These are phyloP conservation scores for Pangasius mekongensis DNA, from an alignment of 2,797 vertebrate species.

Conservation along the genomic window DNA sequence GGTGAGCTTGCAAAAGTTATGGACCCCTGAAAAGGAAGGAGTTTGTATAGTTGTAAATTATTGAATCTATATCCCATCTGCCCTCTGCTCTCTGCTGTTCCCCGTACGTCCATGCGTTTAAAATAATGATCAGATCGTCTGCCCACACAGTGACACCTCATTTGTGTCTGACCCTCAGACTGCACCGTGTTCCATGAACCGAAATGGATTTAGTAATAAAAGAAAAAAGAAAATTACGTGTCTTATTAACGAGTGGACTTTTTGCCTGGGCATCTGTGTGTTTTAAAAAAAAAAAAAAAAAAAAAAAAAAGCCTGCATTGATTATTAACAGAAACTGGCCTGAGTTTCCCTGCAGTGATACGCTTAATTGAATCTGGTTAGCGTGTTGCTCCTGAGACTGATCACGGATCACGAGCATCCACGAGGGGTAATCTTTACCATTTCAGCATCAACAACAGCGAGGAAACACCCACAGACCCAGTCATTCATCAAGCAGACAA, in stretches of 20 bases:
- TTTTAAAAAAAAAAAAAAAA: not conserved
- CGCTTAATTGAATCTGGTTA: not conserved
- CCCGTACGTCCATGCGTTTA: not conserved
- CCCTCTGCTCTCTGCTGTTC: not conserved
- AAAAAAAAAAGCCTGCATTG: not conserved
- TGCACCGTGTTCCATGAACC: not conserved
- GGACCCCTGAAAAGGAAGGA: not conserved
- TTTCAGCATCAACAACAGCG: conserved; percentile 14
- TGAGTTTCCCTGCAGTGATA: not conserved
- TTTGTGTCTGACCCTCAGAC: conserved; percentile 1
- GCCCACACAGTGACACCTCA: not conserved
- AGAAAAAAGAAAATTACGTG: not conserved
- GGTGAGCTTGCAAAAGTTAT: not conserved
- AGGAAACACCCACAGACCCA: not conserved
- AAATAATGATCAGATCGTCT: not conserved
- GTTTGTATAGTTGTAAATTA: not conserved
- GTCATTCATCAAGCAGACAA: not conserved
- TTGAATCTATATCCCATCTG: not conserved
- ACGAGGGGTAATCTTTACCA: not conserved
- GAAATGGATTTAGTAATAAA: not conserved
- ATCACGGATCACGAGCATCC: not conserved
- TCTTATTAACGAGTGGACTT: not conserved
- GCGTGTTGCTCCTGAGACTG: not conserved
- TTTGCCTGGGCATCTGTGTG: not conserved
- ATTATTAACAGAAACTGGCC: not conserved